Conservation (phyloP, 1,140 invertebrate genomes). For the Tetramorium parvispinum region DNA sequence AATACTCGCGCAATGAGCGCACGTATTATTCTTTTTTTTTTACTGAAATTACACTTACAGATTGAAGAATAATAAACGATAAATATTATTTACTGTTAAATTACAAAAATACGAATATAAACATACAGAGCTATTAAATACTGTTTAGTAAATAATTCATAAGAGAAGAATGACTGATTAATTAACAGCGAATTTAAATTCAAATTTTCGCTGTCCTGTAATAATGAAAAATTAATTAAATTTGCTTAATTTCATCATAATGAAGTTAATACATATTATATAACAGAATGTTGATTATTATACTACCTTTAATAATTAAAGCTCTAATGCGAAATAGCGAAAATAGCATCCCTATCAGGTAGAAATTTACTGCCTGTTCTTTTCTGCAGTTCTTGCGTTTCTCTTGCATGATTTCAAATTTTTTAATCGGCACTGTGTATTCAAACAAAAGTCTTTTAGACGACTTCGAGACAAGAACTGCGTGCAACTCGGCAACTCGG, state of each 20-base stretch:
- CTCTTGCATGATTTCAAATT: neutral
- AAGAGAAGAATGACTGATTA: neutral
- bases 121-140: neutral
- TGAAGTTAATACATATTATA: neutral
- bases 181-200: constrained; percentile 26
- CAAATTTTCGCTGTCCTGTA: neutral
- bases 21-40: neutral
- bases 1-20: neutral
- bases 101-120: neutral
- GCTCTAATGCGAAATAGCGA: neutral
- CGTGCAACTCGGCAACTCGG: constrained; percentile 68
- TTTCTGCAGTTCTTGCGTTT: neutral
- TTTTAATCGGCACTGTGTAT: constrained; percentile 23
- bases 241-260: constrained; percentile 37
- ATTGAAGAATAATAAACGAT: neutral
- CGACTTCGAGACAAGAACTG: constrained; percentile 40
- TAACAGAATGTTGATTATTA: constrained; percentile 2
- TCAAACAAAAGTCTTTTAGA: constrained; percentile 34
- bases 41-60: neutral
- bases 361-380: neutral
- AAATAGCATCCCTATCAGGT: neutral
- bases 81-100: neutral
- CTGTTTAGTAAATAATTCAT: constrained; percentile 9
- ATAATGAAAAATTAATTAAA: constrained; percentile 17
- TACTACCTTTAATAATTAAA: constrained; percentile 29